Evolutionary conservation across 2,888 invertebrate species (phyloP).

Genomic region (Mimas tiliae): DNA sequence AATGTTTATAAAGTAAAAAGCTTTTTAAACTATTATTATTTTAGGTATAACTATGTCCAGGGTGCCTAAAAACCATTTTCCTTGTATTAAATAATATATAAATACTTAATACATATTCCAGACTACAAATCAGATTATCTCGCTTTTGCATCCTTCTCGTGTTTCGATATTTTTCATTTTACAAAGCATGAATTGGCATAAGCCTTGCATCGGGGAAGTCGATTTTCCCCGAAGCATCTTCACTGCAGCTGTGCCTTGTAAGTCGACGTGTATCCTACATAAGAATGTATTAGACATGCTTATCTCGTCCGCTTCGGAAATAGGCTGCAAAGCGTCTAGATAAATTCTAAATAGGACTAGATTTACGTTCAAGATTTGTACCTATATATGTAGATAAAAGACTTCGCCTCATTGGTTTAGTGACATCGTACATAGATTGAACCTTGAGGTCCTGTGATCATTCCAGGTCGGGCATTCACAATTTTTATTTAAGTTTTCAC

Average conservation of each 20-base stretch:
- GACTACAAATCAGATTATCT: constrained; percentile 10
- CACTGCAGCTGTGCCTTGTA: constrained; percentile 42
- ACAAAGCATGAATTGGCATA: constrained; percentile 42
- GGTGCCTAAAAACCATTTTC: background rate
- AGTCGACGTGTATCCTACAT: constrained; percentile 39
- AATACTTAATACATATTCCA: background rate
- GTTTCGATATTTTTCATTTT: constrained; percentile 40
- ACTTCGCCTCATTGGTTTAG: too few relatives aligned
- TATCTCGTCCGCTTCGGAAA: constrained; percentile 6
- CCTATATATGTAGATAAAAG: too few relatives aligned
- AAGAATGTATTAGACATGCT: constrained; percentile 32
- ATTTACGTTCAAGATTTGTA: background rate
- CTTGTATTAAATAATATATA: background rate
- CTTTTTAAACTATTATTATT: too few relatives aligned
- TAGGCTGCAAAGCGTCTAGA: constrained; percentile 14
- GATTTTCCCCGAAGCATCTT: constrained; percentile 45
- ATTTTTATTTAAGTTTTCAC: too few relatives aligned
- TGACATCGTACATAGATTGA: too few relatives aligned
- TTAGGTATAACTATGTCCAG: too few relatives aligned
- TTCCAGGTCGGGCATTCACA: too few relatives aligned
- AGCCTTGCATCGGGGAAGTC: constrained; percentile 42
- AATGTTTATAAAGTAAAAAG: too few relatives aligned
- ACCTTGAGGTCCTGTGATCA: too few relatives aligned
- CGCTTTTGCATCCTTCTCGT: constrained; percentile 2
- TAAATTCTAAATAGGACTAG: constrained; percentile 18